Evolutionary conservation across 2,888 invertebrate species (phyloP), one percentile per base, ranked within the genome.

Genomic region (Pristionchus exspectatus): DNA sequence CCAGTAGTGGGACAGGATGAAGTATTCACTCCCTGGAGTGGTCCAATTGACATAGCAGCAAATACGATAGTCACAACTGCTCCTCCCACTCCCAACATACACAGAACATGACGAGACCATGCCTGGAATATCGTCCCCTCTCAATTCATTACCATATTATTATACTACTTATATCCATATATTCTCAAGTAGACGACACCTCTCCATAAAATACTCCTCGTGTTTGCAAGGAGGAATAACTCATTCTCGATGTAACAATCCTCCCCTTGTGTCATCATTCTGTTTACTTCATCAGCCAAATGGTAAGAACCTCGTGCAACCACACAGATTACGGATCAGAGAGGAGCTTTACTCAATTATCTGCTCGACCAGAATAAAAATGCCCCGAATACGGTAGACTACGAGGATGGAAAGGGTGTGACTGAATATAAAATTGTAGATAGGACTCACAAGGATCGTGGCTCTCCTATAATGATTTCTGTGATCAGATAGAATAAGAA

Each of bases 401-500:
- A 4, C 12, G 21, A 59, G 2, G 24, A 18, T 59, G 59, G 12
- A 59, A 59, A 59, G 72, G 72, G 72, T 33, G 72, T 33, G 72
- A 72, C 33, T 14, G 33, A 33, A 50, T 50, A 50, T 50, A 12
- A 50, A 9, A 50, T 77, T n/a, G n/a, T n/a, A n/a, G n/a, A n/a
- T n/a, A n/a, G n/a, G 21, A 77, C 77, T 66, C 38, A 86, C 66
- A 24, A 86, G 44, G 21, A 66, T 66, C 44, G 33, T 63, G 1
- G 86, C 86, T n/a, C 86, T 63, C 14, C 38, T n/a, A 66, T 86
- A 86, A 21, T 24, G 38, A 66, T 86, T 86, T 66, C 86, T 38
- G 66, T 86, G 86, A 66, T 86, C 86, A 44, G 86, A 86, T 21
- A 86, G 86, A 24, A 86, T 16, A 30, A 86, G 86, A 18, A 86